A percentile compares a stretch with the other conserved stretches of the same genome.
Evolutionary conservation across 2,797 vertebrate species (phyloP).

Genomic region (Peromyscus eremicus): DNA sequence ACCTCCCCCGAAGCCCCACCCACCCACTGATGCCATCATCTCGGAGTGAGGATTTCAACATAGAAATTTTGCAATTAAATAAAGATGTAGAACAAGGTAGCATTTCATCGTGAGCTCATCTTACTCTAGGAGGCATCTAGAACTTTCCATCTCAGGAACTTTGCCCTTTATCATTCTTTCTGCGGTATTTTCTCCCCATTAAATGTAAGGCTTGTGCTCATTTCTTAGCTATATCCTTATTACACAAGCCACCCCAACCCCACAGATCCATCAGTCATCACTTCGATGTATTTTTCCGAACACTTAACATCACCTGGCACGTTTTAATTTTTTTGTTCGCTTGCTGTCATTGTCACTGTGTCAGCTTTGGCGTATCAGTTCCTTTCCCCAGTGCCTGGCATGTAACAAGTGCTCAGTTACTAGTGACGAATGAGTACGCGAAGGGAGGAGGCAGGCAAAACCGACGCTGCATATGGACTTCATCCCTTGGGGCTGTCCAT

Average conservation of each 20-base stretch:
- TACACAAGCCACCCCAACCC: background rate
- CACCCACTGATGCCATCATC: background rate
- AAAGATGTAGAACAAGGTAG: background rate
- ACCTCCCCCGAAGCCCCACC: background rate
- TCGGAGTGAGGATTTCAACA: background rate
- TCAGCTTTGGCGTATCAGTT: background rate
- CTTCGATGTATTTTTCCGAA: background rate
- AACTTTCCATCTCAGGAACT: background rate
- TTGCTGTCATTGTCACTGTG: background rate
- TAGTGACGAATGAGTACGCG: background rate
- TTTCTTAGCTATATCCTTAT: background rate
- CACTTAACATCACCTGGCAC: background rate
- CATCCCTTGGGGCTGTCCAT: background rate
- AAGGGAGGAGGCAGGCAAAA: background rate
- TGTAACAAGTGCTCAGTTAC: background rate
- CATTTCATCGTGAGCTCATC: background rate
- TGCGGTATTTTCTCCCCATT: background rate
- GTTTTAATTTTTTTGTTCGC: background rate
- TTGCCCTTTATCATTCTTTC: background rate
- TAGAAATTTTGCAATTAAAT: background rate
- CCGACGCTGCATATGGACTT: fast-evolving
- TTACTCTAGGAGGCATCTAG: background rate
- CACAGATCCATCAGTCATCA: background rate
- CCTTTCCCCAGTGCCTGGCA: background rate
- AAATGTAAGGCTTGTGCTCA: background rate